phyloP scores from a whole-genome alignment of 2,888 invertebrate species.

The Matsumyia berberina region DNA sequence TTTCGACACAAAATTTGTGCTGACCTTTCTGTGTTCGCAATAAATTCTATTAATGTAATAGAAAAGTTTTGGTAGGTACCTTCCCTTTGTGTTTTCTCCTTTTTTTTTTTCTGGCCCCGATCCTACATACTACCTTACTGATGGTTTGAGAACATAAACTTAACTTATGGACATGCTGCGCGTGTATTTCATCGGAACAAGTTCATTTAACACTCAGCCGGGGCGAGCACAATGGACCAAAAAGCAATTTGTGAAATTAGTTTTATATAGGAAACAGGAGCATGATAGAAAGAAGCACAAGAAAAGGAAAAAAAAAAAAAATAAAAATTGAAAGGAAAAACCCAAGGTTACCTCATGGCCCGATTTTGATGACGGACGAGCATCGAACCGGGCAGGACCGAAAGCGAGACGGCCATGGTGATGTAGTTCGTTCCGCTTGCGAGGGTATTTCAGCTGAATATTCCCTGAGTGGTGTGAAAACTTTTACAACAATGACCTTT shows the following conservation, averaged over 20 bases:
- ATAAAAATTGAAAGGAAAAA: neutral
- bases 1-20: slow-evolving; percentile 14
- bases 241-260: slow-evolving; percentile 73
- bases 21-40: slow-evolving; percentile 51
- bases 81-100: neutral
- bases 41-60: slow-evolving; percentile 52
- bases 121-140: slow-evolving; percentile 10
- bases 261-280: slow-evolving; percentile 56
- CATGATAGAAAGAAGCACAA: neutral
- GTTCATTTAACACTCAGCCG: slow-evolving; percentile 56
- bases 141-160: slow-evolving; percentile 39
- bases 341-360: slow-evolving; percentile 5
- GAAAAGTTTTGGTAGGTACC: slow-evolving; percentile 33
- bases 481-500: slow-evolving; percentile 36
- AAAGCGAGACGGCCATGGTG: slow-evolving; percentile 12
- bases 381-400: neutral
- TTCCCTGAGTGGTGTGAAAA: slow-evolving; percentile 41
- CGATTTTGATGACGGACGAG: slow-evolving; percentile 24
- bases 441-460: slow-evolving; percentile 18
- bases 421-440: slow-evolving; percentile 24
- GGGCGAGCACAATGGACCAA: slow-evolving; percentile 63
- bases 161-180: slow-evolving; percentile 61
- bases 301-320: neutral
- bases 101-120: neutral
- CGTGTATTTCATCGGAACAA: slow-evolving; percentile 59